phyloP scores from a whole-genome alignment of 1,140 invertebrate species.

The Antheraea mylitta region DNA sequence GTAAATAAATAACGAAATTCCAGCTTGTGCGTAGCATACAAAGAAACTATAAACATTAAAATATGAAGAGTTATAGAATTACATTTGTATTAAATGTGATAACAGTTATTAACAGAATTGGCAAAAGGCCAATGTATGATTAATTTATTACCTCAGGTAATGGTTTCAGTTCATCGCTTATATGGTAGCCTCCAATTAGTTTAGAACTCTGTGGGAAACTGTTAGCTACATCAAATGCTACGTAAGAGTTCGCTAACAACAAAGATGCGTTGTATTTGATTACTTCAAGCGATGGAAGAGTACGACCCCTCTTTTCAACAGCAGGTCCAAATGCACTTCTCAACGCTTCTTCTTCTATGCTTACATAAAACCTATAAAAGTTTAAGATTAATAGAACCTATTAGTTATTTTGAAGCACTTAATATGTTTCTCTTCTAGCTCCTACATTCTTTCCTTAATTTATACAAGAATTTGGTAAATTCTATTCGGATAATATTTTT shows the following conservation, averaged over 20 bases:
- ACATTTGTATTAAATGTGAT: too few relatives aligned
- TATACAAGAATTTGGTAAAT: too few relatives aligned
- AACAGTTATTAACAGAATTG: too few relatives aligned
- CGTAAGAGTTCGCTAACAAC: slow-evolving; percentile 39
- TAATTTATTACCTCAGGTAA: slow-evolving; percentile 27
- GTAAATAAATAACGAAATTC: too few relatives aligned
- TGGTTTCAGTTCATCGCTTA: slow-evolving; percentile 23
- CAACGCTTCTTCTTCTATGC: slow-evolving; percentile 14
- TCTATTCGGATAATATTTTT: too few relatives aligned
- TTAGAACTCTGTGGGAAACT: slow-evolving; percentile 36
- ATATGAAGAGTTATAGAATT: too few relatives aligned
- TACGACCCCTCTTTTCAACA: slow-evolving; percentile 26
- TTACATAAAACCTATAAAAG: not conserved
- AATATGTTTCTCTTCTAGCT: too few relatives aligned
- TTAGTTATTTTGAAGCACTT: too few relatives aligned
- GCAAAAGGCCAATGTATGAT: slow-evolving; percentile 33
- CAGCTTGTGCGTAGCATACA: too few relatives aligned
- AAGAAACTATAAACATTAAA: too few relatives aligned
- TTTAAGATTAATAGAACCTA: not conserved
- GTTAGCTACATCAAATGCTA: slow-evolving; percentile 28
- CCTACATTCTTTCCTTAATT: too few relatives aligned
- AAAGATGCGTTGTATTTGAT: slow-evolving; percentile 37
- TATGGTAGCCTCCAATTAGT: slow-evolving; percentile 30
- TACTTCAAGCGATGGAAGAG: slow-evolving; percentile 26
- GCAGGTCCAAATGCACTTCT: slow-evolving; percentile 20